A percentile compares a stretch with the other conserved stretches of the same genome.
phyloP scores from a whole-genome alignment of 2,797 vertebrate genomes.

The Cirrhinus molitorella region DNA sequence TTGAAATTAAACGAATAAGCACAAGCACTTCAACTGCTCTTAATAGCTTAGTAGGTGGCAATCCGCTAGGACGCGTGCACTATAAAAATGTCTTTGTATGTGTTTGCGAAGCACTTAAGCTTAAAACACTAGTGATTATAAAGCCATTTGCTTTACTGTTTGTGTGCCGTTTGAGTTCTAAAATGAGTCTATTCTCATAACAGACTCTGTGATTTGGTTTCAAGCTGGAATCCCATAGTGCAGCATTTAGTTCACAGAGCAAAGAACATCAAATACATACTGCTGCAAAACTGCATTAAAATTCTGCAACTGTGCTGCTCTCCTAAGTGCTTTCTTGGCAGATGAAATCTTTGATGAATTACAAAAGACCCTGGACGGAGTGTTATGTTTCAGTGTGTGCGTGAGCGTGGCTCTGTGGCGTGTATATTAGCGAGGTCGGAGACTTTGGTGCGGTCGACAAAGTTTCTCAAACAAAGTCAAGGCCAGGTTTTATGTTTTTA shows the following conservation, averaged over 20 bases:
- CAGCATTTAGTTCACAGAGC: constrained; percentile 67
- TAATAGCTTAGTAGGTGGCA: constrained; percentile 6
- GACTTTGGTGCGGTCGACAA: constrained; percentile 24
- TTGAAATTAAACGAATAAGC: neutral
- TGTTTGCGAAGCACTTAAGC: constrained; percentile 26
- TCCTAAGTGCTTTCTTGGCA: constrained; percentile 78
- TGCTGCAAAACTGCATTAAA: constrained; percentile 71
- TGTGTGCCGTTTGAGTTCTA: neutral
- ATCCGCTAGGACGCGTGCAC: neutral
- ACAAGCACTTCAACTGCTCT: neutral
- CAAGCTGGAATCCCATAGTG: constrained; percentile 66
- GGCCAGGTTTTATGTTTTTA: neutral
- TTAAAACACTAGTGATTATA: constrained; percentile 47
- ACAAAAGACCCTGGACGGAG: constrained; percentile 49
- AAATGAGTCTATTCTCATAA: constrained; percentile 25
- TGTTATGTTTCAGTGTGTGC: constrained; percentile 52
- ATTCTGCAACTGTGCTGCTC: constrained; percentile 68
- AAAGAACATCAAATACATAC: constrained; percentile 70
- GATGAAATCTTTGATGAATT: constrained; percentile 64
- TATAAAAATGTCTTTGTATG: constrained; percentile 11
- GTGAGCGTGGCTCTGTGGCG: constrained; percentile 35
- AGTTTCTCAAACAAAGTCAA: constrained; percentile 39
- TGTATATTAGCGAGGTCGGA: constrained; percentile 24
- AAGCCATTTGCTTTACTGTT: constrained; percentile 42
- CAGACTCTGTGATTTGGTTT: constrained; percentile 37